A percentile compares a stretch with the other conserved stretches of the same genome.
Evolutionary conservation across 2,888 invertebrate genomes (phyloP).

Genomic region (Tortrix viridana): DNA sequence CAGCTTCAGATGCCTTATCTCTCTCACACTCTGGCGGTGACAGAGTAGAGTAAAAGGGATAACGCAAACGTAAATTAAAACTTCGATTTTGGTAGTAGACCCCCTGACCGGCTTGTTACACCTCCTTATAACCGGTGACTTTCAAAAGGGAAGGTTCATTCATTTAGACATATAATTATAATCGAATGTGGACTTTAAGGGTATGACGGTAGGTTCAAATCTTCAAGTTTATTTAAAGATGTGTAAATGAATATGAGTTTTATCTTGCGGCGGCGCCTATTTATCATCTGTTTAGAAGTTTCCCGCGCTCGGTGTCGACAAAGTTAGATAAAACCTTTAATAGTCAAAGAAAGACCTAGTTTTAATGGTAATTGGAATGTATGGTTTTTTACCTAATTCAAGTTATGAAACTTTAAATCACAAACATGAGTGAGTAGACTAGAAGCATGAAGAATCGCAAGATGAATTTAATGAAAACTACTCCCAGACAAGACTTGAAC

Average conservation of each 20-base stretch:
- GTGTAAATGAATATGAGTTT: constrained; percentile 22
- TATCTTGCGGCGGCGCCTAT: constrained; percentile 12
- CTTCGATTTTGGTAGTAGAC: too few species aligned
- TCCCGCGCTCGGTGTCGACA: constrained; percentile 1
- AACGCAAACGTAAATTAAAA: too few species aligned
- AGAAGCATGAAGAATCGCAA: too few species aligned
- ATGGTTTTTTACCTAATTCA: background rate
- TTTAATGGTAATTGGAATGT: constrained; percentile 9
- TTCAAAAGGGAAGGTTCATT: constrained; percentile 16
- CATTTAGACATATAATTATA: constrained; percentile 1
- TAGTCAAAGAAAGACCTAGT: constrained; percentile 8
- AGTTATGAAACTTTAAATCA: too few species aligned
- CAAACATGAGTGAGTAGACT: too few species aligned
- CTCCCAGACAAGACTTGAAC: too few species aligned
- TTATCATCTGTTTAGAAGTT: constrained; percentile 6
- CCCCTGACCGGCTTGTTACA: constrained; percentile 2
- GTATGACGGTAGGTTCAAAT: background rate
- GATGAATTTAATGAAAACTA: too few species aligned
- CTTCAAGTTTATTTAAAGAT: background rate
- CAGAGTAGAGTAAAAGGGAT: too few species aligned
- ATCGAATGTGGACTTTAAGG: constrained; percentile 1
- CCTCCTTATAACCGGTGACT: constrained; percentile 27
- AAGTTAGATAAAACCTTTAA: constrained; percentile 4
- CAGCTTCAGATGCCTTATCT: too few species aligned
- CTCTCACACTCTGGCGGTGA: too few species aligned